phyloP scores from a whole-genome alignment of 2,888 invertebrate species.

The Scotopteryx bipunctaria region DNA sequence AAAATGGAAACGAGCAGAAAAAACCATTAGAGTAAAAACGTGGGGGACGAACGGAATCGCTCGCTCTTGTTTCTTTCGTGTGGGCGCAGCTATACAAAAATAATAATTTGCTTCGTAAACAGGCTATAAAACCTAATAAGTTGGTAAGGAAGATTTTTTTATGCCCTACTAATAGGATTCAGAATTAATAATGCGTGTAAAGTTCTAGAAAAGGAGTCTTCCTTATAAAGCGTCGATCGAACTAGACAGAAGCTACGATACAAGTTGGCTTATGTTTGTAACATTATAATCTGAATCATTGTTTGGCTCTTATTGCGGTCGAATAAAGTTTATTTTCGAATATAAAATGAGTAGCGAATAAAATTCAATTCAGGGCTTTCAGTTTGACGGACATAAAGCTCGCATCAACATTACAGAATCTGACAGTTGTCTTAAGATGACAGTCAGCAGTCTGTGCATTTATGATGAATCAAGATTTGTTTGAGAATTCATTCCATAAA shows the following conservation, averaged over 20 bases:
- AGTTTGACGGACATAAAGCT: constrained; percentile 18
- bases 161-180: too few species aligned
- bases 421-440: constrained; percentile 17
- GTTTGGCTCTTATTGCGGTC: constrained; percentile 33
- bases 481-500: too few species aligned
- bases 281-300: neutral
- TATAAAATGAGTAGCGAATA: constrained; percentile 3
- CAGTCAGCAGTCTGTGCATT: constrained; percentile 10
- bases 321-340: constrained; percentile 13
- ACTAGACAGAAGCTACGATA: neutral
- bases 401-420: constrained; percentile 13
- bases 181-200: neutral
- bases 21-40: too few species aligned
- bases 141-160: too few species aligned
- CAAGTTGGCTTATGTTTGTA: constrained; percentile 1
- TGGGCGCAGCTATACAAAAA: too few species aligned
- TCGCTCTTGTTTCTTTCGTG: too few species aligned
- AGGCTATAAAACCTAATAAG: too few species aligned
- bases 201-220: constrained; percentile 1
- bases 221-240: neutral
- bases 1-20: too few species aligned
- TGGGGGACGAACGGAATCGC: too few species aligned
- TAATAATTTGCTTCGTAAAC: too few species aligned
- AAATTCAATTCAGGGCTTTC: constrained; percentile 19
- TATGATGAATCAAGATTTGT: constrained; percentile 3